A percentile compares a stretch with the other conserved stretches of the same genome.
Conservation (phyloP, 1,140 invertebrate species). For the Bradynema listronoti region DNA sequence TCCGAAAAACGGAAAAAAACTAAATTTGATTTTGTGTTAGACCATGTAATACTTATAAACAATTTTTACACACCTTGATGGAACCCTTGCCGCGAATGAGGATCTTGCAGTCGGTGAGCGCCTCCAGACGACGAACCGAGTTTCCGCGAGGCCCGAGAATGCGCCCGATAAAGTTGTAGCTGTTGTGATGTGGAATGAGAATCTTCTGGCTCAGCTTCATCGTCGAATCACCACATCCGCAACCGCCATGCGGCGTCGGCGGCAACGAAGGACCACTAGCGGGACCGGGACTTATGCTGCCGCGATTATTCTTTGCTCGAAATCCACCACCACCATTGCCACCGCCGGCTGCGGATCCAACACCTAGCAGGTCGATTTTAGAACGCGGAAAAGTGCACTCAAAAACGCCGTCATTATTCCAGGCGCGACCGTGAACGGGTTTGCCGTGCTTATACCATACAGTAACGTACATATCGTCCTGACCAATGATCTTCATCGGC, state of each 20-base stretch:
- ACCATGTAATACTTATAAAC: too few species aligned
- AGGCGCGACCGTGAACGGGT: slow-evolving; percentile 42
- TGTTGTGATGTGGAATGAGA: slow-evolving; percentile 10
- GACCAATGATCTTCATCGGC: slow-evolving; percentile 40
- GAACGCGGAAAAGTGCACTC: slow-evolving; percentile 45
- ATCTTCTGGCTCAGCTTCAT: slow-evolving; percentile 13
- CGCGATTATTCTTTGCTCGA: too few species aligned
- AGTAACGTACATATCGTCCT: slow-evolving; percentile 47
- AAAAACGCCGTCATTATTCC: slow-evolving; percentile 45
- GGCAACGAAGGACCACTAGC: too few species aligned
- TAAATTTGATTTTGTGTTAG: too few species aligned
- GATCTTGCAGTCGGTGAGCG: slow-evolving; percentile 98
- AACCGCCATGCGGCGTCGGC: too few species aligned
- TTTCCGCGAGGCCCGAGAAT: slow-evolving; percentile 95
- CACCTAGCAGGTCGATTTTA: too few species aligned
- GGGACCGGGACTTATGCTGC: too few species aligned
- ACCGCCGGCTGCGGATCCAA: too few species aligned
- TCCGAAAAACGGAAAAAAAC: too few species aligned
- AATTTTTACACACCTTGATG: slow-evolving; percentile 63
- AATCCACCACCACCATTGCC: too few species aligned
- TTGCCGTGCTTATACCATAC: slow-evolving; percentile 37
- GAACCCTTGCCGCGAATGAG: slow-evolving; percentile 98
- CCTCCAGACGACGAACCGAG: slow-evolving; percentile 96
- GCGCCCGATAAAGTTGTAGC: slow-evolving; percentile 84
- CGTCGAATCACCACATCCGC: too few species aligned